These are phyloP conservation scores for Nannospalax galili DNA, from an alignment of 2,113 vertebrate species.

Conservation along the genomic window DNA sequence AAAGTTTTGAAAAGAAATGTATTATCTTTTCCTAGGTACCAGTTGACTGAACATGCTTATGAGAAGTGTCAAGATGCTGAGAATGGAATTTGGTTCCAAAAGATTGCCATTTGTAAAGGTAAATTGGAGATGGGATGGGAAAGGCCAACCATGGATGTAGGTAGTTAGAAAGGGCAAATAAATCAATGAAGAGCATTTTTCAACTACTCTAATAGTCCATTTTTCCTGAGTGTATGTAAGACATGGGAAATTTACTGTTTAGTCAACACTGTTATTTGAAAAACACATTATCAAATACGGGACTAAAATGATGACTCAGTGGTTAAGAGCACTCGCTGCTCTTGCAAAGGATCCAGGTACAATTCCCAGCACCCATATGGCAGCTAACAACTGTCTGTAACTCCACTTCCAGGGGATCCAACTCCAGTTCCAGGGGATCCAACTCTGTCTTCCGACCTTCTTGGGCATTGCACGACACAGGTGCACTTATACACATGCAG, in stretches of 20 bases:
- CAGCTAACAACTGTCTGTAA: too few species aligned
- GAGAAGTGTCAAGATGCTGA: conserved; percentile 66
- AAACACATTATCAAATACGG: too few species aligned
- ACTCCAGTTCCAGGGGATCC: too few species aligned
- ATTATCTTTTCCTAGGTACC: conserved; percentile 61
- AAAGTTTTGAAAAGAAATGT: neutral
- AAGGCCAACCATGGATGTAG: neutral
- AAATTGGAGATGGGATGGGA: neutral
- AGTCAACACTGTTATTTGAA: neutral
- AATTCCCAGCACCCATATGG: too few species aligned
- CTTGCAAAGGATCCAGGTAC: too few species aligned
- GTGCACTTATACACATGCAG: too few species aligned
- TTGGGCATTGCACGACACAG: too few species aligned
- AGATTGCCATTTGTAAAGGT: conserved; percentile 69
- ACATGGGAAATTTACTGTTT: conserved; percentile 6
- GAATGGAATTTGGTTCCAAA: conserved; percentile 66
- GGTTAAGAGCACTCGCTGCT: too few species aligned
- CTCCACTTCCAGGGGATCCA: too few species aligned
- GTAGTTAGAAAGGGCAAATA: neutral
- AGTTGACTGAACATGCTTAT: conserved; percentile 26
- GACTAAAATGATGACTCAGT: too few species aligned
- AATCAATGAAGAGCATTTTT: neutral
- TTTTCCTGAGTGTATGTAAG: neutral
- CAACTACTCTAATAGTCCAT: neutral
- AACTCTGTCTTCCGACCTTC: too few species aligned